Evolutionary conservation across 2,797 vertebrate species (phyloP), one percentile per base, ranked within the genome.

Genomic region (Scarus forsteni): DNA sequence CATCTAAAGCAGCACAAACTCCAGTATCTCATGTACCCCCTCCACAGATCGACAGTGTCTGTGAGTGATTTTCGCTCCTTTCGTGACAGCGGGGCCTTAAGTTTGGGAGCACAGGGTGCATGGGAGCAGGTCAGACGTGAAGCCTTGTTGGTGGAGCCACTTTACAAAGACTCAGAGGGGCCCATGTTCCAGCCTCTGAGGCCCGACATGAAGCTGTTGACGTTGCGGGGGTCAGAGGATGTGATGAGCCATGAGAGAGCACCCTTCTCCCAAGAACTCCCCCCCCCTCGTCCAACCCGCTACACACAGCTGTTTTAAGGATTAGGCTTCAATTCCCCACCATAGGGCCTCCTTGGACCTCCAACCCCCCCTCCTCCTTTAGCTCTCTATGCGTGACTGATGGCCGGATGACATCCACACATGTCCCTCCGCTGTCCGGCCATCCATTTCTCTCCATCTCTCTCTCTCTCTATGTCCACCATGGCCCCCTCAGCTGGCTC

Each of bases 271-370:
- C 66, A 74, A 87, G 83, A 86, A 56, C 44, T 57, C 58, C 12
- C 49, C 11, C 7, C 18, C 27, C 65, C 51, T 38, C 15, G 56
- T 63, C 67, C 70, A 49, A 73, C 57, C 57, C 0, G 38, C 65
- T 89, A 72, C 87, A 70, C 66, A 83, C 93, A 95, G 93, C 93
- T 95, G 94, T 89, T 94, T 94, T 94, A 79, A 74, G 89, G 88
- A 94, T 95, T 91, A 94, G 75, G 78, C 85, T 74, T 79, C 82
- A 70, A 60, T 75, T 81, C 61, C 86, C 80, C 73, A 73, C 71
- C 84, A 67, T 34, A 18, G 74, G 75, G 83, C 75, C 88, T 85
- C 85, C 64, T 66, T 66, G 71, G 80, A 84, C 72, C 77, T 62
- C 78, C 38, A 59, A 14, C 56, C 68, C 38, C 38, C 69, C 34